Evolutionary conservation across 2,888 invertebrate species (phyloP).

Genomic region (Napeogenes sylphis): DNA sequence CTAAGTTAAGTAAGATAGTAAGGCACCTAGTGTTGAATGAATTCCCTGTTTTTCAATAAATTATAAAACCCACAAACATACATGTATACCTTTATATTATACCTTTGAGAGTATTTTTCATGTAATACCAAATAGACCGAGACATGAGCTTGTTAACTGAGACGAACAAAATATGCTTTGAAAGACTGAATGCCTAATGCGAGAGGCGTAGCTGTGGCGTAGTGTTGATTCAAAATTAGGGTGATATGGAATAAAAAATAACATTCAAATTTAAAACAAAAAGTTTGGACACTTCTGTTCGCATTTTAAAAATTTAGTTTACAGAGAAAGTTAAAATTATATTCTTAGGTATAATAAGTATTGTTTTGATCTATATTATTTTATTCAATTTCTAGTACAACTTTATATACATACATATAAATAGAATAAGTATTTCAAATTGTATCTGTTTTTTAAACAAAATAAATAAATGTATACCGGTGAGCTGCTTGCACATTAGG

Average conservation of each 20-base stretch:
- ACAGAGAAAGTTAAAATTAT: no score
- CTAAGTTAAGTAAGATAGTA: background rate
- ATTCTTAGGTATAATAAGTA: no score
- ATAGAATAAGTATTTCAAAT: no score
- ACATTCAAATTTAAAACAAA: background rate
- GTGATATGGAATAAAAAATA: background rate
- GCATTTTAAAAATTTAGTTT: no score
- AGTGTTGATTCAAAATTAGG: background rate
- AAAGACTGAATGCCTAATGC: conserved; percentile 24
- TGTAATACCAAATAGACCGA: conserved; percentile 11
- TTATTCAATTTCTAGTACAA: no score
- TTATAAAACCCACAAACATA: background rate
- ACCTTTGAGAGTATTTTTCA: conserved; percentile 10
- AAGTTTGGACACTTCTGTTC: background rate
- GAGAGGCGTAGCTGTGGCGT: conserved; percentile 2
- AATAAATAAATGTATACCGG: no score
- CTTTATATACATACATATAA: no score
- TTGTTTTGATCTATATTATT: no score
- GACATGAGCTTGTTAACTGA: conserved; percentile 16
- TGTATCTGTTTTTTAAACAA: no score
- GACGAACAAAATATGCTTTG: conserved; percentile 19
- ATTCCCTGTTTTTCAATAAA: background rate
- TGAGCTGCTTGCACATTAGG: no score
- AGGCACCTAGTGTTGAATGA: no score
- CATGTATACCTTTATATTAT: conserved; percentile 11